Conservation (phyloP, 2,888 invertebrate species). For the Eupithecia subfuscata region DNA sequence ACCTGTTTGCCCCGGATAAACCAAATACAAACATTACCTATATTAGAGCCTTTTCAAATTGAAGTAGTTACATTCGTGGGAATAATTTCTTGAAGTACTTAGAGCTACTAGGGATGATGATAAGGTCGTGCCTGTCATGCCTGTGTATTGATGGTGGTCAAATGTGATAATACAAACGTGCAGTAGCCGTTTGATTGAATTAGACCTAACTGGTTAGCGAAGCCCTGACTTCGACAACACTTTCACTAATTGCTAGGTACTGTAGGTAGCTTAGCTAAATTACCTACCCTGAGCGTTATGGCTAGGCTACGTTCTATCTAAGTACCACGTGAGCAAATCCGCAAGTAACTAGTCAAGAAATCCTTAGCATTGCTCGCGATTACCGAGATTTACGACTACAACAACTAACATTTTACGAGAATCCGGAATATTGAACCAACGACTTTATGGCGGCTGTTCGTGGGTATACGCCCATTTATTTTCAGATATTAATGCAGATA, state of each 20-base stretch:
- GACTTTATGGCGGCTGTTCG: conserved; percentile 47
- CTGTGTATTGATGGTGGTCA: neutral
- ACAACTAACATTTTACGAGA: conserved; percentile 40
- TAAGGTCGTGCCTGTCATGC: neutral
- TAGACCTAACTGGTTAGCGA: conserved; percentile 14
- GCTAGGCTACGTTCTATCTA: neutral
- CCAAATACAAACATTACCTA: neutral
- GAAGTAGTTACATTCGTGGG: neutral
- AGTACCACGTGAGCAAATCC: neutral
- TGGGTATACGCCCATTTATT: conserved; percentile 55
- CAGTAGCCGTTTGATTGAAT: neutral
- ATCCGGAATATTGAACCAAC: conserved; percentile 57
- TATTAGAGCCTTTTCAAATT: neutral
- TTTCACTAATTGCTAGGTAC: no score
- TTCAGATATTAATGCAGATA: conserved; percentile 65
- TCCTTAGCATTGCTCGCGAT: conserved; percentile 34
- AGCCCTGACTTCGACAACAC: no score
- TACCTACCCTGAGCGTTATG: neutral
- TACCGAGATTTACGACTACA: conserved; percentile 36
- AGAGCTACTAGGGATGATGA: neutral
- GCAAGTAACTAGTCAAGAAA: conserved; percentile 9
- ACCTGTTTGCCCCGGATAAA: neutral
- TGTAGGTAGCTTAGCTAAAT: neutral
- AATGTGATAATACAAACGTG: neutral
- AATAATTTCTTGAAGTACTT: neutral